Evolutionary conservation across 2,113 vertebrate genomes (phyloP), one percentile per base, ranked within the genome.

Genomic region (Blennius ocellaris): DNA sequence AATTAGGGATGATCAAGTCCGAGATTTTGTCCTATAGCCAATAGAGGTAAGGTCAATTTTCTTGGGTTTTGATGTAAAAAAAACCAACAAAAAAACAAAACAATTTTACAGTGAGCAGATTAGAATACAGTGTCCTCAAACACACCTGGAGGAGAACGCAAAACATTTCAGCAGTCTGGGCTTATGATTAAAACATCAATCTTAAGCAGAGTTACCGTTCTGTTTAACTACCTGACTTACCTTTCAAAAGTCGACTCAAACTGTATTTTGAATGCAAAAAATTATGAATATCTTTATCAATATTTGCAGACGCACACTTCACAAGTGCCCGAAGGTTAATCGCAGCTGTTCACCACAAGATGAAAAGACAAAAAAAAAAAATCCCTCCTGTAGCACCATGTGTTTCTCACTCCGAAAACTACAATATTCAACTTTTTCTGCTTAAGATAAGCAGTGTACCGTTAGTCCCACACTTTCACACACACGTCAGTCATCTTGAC

Each of bases 401-500:
- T 3, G 40, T 17, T 39, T 48, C 30, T 12, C 1, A 6, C 57
- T 53, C 15, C 36, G 21, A n/a, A 44, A 67, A 67, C 43, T 21
- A 17, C 49, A 39, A 14, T 7, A 39, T 61, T 21, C 8, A 51
- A 66, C 66, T 76, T 44, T 30, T 45, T 11, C 36, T 1, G 43
- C 70, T 48, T 12, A 36, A 57, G 58, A 39, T 41, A 16, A 50
- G n/a, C 5, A 69, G 52, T 52, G 48, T 36, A 11, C 58, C 8
- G 52, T 63, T 51, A 73, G 84, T 52, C 48, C 7, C 57, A 45
- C 40, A 50, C 55, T 67, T 0, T 39, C 54, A 36, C 76, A 66
- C 65, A 56, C 69, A 14, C 81, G 76, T 87, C 80, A 85, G 50
- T 87, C 82, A 87, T 48, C 15, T 51, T 85, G 77, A 77, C 1